Conservation (phyloP, 2,113 vertebrate genomes). For the Sisor rabdophorus region DNA sequence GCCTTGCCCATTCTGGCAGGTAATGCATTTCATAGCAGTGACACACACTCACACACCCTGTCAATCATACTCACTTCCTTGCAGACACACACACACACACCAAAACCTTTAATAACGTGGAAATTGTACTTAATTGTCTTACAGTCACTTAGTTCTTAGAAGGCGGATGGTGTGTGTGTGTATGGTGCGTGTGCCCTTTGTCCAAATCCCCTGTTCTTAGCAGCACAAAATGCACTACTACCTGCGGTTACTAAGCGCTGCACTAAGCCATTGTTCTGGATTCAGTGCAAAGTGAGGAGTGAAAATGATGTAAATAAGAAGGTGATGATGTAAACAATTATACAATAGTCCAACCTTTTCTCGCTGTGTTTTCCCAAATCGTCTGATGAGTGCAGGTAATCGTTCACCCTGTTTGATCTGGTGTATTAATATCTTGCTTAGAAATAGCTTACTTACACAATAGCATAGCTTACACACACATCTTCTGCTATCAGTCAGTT, state of each 20-base stretch:
- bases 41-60: slow-evolving; percentile 51
- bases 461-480: slow-evolving; percentile 22
- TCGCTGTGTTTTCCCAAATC: neutral
- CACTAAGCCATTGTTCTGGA: slow-evolving; percentile 23
- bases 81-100: neutral
- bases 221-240: slow-evolving; percentile 19
- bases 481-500: slow-evolving; percentile 6
- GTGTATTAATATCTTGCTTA: slow-evolving; percentile 16
- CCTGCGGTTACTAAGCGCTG: neutral
- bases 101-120: slow-evolving; percentile 60
- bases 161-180: neutral
- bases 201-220: slow-evolving; percentile 16
- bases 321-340: slow-evolving; percentile 12
- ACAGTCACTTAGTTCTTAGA: slow-evolving; percentile 10
- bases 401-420: slow-evolving; percentile 2
- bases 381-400: neutral
- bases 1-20: slow-evolving; percentile 45
- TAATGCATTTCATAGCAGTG: slow-evolving; percentile 54
- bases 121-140: slow-evolving; percentile 60
- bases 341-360: neutral
- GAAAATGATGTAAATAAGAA: slow-evolving; percentile 16
- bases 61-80: neutral
- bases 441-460: slow-evolving; percentile 41
- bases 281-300: slow-evolving; percentile 16
- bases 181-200: neutral